Conservation (phyloP, 2,888 invertebrate species). For the Kuschelorhynchus macadamiae region DNA sequence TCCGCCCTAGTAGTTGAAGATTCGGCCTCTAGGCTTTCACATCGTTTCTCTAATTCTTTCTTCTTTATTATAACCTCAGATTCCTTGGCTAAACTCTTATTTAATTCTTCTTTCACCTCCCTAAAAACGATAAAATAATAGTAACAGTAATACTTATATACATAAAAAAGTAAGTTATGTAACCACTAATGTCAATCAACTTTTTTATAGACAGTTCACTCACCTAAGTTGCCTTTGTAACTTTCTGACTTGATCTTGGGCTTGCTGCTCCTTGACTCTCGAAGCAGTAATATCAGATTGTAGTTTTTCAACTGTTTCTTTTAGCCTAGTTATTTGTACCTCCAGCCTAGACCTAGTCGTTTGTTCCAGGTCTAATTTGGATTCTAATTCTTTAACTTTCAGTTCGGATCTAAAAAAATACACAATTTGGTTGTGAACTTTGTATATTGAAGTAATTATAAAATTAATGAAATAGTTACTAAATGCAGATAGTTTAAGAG, state of each 20-base stretch:
- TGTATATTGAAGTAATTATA: too few relatives aligned
- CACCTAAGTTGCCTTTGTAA: conserved; percentile 77
- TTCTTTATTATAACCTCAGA: conserved; percentile 81
- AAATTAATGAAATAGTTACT: too few relatives aligned
- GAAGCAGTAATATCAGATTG: conserved; percentile 81
- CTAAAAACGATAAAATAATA: conserved; percentile 68
- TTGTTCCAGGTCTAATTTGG: conserved; percentile 90
- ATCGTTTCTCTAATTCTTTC: conserved; percentile 82
- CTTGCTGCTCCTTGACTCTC: conserved; percentile 80
- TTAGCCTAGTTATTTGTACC: conserved; percentile 77
- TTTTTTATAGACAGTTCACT: conserved; percentile 5
- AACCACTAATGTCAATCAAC: too few relatives aligned
- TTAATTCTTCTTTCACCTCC: conserved; percentile 85
- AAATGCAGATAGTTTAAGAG: too few relatives aligned
- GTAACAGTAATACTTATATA: not conserved
- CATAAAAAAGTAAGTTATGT: conserved; percentile 9
- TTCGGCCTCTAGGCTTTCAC: conserved; percentile 80
- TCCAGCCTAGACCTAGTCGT: conserved; percentile 91
- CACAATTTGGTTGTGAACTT: too few relatives aligned
- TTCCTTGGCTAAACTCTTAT: conserved; percentile 79
- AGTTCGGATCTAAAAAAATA: conserved; percentile 77
- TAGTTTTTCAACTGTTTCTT: conserved; percentile 81
- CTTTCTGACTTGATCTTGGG: conserved; percentile 85
- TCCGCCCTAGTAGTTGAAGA: conserved; percentile 82
- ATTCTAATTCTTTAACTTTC: conserved; percentile 90